Evolutionary conservation across 2,888 invertebrate species (phyloP).

Genomic region (Eupithecia exiguata): DNA sequence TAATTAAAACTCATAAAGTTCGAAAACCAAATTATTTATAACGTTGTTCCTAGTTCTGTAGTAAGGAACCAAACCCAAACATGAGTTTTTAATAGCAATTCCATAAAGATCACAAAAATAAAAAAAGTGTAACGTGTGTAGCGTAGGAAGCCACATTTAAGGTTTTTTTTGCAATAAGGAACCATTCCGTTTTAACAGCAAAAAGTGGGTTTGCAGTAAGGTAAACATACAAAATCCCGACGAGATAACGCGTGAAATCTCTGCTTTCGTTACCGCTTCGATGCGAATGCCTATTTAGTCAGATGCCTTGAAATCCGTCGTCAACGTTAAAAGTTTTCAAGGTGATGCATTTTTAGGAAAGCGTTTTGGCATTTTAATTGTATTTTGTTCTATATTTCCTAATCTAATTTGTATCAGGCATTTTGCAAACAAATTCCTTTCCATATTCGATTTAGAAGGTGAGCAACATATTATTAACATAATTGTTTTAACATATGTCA

Average conservation of each 20-base stretch:
- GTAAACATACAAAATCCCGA: neutral
- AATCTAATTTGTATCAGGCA: neutral
- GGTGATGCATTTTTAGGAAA: constrained; percentile 1
- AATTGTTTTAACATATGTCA: constrained; percentile 2
- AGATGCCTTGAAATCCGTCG: neutral
- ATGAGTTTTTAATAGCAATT: too few species aligned
- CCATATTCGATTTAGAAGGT: constrained; percentile 12
- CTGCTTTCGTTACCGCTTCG: neutral
- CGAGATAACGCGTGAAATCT: neutral
- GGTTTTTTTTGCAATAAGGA: too few species aligned
- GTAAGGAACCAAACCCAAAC: too few species aligned
- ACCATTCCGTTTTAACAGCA: too few species aligned
- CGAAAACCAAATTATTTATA: neutral
- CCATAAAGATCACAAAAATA: too few species aligned
- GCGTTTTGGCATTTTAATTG: neutral
- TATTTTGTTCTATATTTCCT: neutral
- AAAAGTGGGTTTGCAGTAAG: neutral
- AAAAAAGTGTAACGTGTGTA: too few species aligned
- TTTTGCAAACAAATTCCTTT: constrained; percentile 18
- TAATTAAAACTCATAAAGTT: neutral
- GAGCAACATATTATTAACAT: constrained; percentile 11
- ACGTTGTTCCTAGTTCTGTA: neutral
- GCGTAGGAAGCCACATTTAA: too few species aligned
- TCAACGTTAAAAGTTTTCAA: neutral
- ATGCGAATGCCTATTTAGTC: neutral